Evolutionary conservation across 2,113 vertebrate species (phyloP), one percentile per base, ranked within the genome.

Genomic region (Lagopus leucura): DNA sequence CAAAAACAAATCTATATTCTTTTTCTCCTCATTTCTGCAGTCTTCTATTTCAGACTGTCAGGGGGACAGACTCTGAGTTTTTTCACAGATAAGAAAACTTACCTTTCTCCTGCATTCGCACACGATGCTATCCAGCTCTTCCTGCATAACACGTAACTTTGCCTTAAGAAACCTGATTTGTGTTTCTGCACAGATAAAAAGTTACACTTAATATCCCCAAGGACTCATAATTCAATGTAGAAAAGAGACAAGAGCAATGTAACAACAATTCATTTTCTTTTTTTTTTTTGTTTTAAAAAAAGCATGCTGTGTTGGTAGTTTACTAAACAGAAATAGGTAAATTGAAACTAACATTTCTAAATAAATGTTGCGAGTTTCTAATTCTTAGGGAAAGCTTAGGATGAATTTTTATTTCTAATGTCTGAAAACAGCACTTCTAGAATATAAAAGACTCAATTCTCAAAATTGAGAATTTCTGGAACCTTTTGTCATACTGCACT

Each of bases 141-240:
- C 99, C 81, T 99, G 98, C 71, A 97, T 98, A 79, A 99, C 98
- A 82, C 93, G 98, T 63, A 99, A 96, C 94, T 99, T 99, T 93
- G 99, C 99, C 94, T 98, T 99, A 69, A 99, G 95, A 96, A 99
- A 98, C 87, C 98, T 98, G 80, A 98, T 98, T 92, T 99, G 98
- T 93, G 98, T 98, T 92, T 99, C 99, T 98, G 98, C 94, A 88
- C 97, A 96, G 17, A 86, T 82, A 95, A 91, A 89, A 89, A 52
- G 16, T 89, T 70, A 42, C 16, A 88, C 67, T 93, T 93, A 92
- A 71, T 67, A 66, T 52, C 48, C 63, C 79, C 69, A 82, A 80
- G 36, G 69, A 91, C 32, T 76, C 60, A 48, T 54, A 77, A 87
- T 54, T 82, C 34, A 72, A 15, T 32, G 57, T 20, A 89, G 57